Conservation (phyloP, 1,140 invertebrate species). For the Littorina saxatilis region DNA sequence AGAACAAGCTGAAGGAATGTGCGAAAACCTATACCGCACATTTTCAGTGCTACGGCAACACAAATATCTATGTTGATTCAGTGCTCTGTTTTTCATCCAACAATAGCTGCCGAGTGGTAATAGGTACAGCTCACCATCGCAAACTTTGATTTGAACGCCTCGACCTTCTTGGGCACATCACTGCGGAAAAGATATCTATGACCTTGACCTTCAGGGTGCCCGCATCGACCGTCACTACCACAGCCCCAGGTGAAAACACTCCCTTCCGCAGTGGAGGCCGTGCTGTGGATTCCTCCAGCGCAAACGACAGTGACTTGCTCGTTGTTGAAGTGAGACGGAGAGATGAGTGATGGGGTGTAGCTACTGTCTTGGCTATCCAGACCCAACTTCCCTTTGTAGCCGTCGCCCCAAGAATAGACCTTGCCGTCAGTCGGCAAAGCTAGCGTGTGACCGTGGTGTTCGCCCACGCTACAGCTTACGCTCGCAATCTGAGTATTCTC, state of each 20-base stretch:
- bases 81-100: neutral
- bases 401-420: constrained; percentile 54
- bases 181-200: constrained; percentile 58
- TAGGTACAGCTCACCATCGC: constrained; percentile 51
- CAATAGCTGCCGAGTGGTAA: constrained; percentile 53
- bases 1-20: too few relatives aligned
- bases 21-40: too few relatives aligned
- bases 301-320: constrained; percentile 92
- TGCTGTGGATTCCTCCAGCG: constrained; percentile 94
- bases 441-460: constrained; percentile 59
- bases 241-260: constrained; percentile 96
- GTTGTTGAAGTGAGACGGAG: constrained; percentile 84
- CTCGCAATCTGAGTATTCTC: constrained; percentile 22
- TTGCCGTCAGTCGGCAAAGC: constrained; percentile 42
- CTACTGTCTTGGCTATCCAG: constrained; percentile 69
- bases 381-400: constrained; percentile 58
- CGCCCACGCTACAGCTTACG: constrained; percentile 59
- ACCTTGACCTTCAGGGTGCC: constrained; percentile 85
- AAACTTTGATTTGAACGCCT: constrained; percentile 28
- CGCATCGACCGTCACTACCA: constrained; percentile 92
- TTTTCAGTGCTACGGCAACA: too few relatives aligned
- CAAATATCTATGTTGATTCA: neutral
- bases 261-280: constrained; percentile 91
- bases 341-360: constrained; percentile 84
- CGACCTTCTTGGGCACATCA: constrained; percentile 52